phyloP scores from a whole-genome alignment of 2,797 vertebrate genomes.

The Malacoraja senta region DNA sequence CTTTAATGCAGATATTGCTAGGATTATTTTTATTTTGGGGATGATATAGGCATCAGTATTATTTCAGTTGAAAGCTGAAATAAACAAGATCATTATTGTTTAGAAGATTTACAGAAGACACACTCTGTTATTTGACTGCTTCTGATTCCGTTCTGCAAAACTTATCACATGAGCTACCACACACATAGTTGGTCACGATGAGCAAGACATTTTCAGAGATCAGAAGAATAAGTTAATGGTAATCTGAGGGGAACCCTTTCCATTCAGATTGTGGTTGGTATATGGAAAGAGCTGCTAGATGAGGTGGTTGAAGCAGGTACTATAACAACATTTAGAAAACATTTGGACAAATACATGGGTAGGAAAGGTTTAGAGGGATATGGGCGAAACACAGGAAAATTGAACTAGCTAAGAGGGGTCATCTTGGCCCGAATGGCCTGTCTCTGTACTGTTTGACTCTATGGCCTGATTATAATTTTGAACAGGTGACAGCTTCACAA shows the following conservation, averaged over 20 bases:
- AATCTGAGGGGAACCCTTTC: no score
- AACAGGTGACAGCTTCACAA: not conserved
- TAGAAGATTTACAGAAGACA: not conserved
- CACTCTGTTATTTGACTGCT: not conserved
- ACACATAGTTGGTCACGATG: not conserved
- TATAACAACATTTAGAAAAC: no score
- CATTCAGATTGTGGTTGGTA: no score
- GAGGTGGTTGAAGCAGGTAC: no score
- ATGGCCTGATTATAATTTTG: not conserved
- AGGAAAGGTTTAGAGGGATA: no score
- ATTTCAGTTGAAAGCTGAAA: not conserved
- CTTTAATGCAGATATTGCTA: not conserved
- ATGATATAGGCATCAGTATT: not conserved
- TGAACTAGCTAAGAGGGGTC: no score
- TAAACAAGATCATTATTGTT: constrained; percentile 8
- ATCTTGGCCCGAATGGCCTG: no score
- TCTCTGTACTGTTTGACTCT: no score
- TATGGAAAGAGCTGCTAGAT: no score
- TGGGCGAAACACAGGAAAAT: no score
- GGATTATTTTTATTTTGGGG: not conserved
- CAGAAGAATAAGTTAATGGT: no score
- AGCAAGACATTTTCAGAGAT: not conserved
- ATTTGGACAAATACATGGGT: no score
- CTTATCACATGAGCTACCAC: not conserved
- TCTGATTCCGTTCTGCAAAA: not conserved